Evolutionary conservation across 2,113 vertebrate species (phyloP), one percentile per base, ranked within the genome.

Genomic region (Dinomys branickii): DNA sequence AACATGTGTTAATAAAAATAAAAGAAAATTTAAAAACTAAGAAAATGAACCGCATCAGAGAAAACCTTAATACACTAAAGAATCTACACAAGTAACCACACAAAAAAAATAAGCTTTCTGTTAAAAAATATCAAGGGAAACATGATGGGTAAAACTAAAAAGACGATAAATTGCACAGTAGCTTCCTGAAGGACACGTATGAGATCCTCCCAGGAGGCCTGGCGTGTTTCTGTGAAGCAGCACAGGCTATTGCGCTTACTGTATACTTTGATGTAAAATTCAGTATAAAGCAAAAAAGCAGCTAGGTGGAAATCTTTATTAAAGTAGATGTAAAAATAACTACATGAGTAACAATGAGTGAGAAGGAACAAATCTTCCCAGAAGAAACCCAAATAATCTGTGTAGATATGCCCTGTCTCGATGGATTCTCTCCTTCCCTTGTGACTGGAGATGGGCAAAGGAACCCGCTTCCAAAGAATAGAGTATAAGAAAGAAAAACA

Each of bases 61-160:
- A 73, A 93, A 54, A 26, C 80, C 24, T 47, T 93, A 54, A 80
- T 16, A 58, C 28, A 73, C 35, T 67, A 47, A 88, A 78, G 91
- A 54, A 33, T 89, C 26, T 77, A 69, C 1, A 58, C 6, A 94
- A 93, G 71, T 22, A 89, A 59, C 56, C 38, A 67, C 35, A 94
- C 47, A 5, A 50, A 50, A 56, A n/a, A 95, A 94, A 88, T 75
- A 95, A 95, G 30, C 47, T 83, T 91, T 95, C 56, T 3, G 35
- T 63, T 52, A 30, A 41, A 89, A 90, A 69, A 80, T n/a, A 58
- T 47, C 28, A 50, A 85, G 63, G 19, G 52, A 93, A 88, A 78
- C 20, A 24, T 54, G 28, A 69, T 82, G 38, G 9, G 12, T 89
- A 71, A 91, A 96, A 50, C 54, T 78, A 61, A 17, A 86, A 91